Base-by-base conservation (phyloP, 1,140 invertebrate genomes). In the Hylaeus volcanicus region DNA sequence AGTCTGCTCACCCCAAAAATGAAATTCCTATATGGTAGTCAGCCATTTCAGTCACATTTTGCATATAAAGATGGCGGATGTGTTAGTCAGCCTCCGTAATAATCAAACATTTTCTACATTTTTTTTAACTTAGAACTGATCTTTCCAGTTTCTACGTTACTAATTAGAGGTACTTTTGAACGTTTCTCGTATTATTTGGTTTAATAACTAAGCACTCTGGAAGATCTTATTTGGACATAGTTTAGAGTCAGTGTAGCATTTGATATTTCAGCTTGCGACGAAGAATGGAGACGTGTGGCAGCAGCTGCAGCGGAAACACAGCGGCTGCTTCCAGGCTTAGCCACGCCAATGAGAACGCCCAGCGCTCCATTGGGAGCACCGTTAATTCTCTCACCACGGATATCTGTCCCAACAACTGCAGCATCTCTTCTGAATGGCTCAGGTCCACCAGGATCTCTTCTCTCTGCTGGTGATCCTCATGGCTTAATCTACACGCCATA, bases 361-460 rank as follows among this genome's bases (percentile, higher is more conserved):
- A 94, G 94, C 66, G 94, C 96, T 37, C 96, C 96, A 14, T 90
- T 97, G 72, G 97, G 97, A 15, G 97, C 97, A 5, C 97, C 98
- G 11, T 93, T 98, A 88, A 98, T 98, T 84, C 95, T 98, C 79
- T 97, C 97, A 45, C 97, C 97, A 68, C 95, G 97, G 79, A 96
- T 98, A 95, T 96, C 96, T 8, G 96, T 96, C 39, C 96, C 96
- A 56, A 97, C 97, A 26, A 95, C 96, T 55, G 96, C 96, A 74
- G 96, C 96, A 75, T 96, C 95, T 66, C 94, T 96, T 81, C 88
- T 96, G 74, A 96, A 96, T 91, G 96, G 96, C 61, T 96, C 96
- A 41, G 96, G 95, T 39, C 96, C 96, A 37, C 95, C 96, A n/a
- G 95, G 94, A 69, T 94, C 94, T 74, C 92, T 95, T 11, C 93